Evolutionary conservation across 1,140 invertebrate species (phyloP).

Genomic region (Holotrichia oblita): DNA sequence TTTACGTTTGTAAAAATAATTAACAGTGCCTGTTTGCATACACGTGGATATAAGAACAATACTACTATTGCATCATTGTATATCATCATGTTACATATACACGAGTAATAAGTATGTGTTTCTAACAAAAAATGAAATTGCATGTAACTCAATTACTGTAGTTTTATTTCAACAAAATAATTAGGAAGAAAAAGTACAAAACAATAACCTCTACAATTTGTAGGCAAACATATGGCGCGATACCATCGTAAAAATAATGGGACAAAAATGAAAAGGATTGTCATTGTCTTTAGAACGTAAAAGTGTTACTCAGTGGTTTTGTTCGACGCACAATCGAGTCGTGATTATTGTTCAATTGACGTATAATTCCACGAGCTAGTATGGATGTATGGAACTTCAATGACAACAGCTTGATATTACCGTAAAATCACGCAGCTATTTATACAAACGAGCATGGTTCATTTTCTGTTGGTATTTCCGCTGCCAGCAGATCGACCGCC

Average conservation of each 20-base stretch:
- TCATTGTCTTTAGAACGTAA: neutral
- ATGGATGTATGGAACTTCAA: neutral
- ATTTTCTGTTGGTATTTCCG: slow-evolving; percentile 33
- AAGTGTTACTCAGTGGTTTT: neutral
- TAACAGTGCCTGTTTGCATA: neutral
- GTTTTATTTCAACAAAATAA: neutral
- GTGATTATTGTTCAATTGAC: neutral
- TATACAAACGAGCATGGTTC: neutral
- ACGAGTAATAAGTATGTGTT: neutral
- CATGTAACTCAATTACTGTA: neutral
- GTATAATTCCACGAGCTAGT: neutral
- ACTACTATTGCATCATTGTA: neutral
- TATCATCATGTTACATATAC: no score
- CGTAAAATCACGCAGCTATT: neutral
- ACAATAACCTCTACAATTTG: neutral
- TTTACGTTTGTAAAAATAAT: neutral
- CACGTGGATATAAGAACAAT: neutral
- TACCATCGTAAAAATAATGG: neutral
- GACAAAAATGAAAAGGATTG: neutral
- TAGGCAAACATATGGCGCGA: neutral
- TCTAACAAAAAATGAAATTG: neutral
- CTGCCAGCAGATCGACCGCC: slow-evolving; percentile 19
- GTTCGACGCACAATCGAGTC: neutral
- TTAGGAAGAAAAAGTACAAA: neutral
- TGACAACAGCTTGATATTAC: neutral